Base-by-base conservation (phyloP, 2,888 invertebrate species). In the Hirtodrosophila trivittata region DNA sequence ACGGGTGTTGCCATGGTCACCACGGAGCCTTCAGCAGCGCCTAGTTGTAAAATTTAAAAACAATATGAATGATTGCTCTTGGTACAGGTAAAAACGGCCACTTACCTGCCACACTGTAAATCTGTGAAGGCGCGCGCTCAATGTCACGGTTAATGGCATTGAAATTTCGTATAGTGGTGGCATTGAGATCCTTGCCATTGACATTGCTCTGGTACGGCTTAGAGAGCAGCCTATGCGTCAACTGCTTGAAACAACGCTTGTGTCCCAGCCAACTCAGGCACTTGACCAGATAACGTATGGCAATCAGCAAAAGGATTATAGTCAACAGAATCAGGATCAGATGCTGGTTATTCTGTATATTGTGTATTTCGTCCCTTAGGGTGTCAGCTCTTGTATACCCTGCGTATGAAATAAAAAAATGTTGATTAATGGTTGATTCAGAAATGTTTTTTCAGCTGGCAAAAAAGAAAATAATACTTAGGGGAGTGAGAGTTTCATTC, bases 1-100 rank as follows among this genome's bases (percentile, higher is more conserved):
- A 95, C 91, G 0, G 94, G 93, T 3, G 95, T 95, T 75, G 94
- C 94, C 41, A 94, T 92, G 0, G 95, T 95, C 5, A 93, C 92
- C 0, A 94, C 93, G 0, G 92, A 92, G 1, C 93, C 92, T 4
- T 92, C 93, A 58, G 92, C 92, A 57, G 92, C 92, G 54, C 92
- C 93, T 88, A 55, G 2, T 33, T 30, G 14, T 51, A 26, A 37
- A 13, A 51, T 7, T 6, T 5, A 13, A 9, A 18, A 13, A 18
- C 1, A 1, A 14, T 21, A 32, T 28, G 6, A 33, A 45, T 45
- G 43, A 9, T 32, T 13, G 7, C 0, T 6, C 10, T 57, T 71
- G 66, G 68, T 70, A 64, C n/a, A n/a, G n/a, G 46, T 33, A 18
- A 26, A 8, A 30, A 2, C 26, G 28, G 37, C 10, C 16, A 33